phyloP scores from a whole-genome alignment of 2,113 vertebrate species.

The Atherinomorus stipes region DNA sequence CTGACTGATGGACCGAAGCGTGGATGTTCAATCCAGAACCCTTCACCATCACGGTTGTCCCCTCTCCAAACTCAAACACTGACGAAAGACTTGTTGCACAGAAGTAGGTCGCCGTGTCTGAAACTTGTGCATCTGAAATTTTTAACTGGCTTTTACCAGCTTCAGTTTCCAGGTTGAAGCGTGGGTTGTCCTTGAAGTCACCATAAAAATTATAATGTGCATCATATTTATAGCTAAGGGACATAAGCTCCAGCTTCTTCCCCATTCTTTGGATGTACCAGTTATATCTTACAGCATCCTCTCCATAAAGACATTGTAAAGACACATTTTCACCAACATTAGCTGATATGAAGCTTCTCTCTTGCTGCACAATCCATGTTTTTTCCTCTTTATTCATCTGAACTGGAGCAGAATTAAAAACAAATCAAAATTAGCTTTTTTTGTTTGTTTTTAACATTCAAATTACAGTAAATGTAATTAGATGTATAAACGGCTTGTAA shows the following conservation, averaged over 20 bases:
- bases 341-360: slow-evolving; percentile 2
- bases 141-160: slow-evolving; percentile 20
- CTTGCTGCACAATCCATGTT: neutral
- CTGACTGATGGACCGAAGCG: slow-evolving; percentile 38
- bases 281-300: neutral
- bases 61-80: slow-evolving; percentile 18
- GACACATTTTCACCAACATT: slow-evolving; percentile 29
- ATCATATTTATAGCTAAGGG: slow-evolving; percentile 11
- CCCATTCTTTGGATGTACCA: slow-evolving; percentile 68
- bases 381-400: neutral
- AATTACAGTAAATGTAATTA: no score
- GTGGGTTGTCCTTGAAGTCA: slow-evolving; percentile 41
- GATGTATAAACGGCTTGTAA: no score
- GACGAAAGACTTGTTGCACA: neutral
- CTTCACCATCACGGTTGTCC: slow-evolving; percentile 13
- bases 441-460: no score
- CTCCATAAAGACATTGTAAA: slow-evolving; percentile 26
- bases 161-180: slow-evolving; percentile 21
- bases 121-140: slow-evolving; percentile 23
- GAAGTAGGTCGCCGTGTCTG: slow-evolving; percentile 68
- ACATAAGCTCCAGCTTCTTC: slow-evolving; percentile 43
- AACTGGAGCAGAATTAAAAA: neutral
- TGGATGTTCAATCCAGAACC: neutral
- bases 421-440: no score
- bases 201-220: neutral